Evolutionary conservation across 1,140 invertebrate genomes (phyloP).

Genomic region (Drosophila tropicalis): DNA sequence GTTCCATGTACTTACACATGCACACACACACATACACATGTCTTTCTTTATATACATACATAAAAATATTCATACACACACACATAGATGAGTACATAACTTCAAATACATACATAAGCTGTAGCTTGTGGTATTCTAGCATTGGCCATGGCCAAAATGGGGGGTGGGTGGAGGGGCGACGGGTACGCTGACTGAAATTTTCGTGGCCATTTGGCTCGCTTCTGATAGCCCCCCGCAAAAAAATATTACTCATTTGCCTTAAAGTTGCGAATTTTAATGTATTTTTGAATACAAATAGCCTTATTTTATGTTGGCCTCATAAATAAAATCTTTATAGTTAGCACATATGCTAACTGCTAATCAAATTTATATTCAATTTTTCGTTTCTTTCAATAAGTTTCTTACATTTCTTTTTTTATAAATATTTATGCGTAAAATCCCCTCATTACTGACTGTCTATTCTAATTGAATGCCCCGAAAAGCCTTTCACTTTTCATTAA

Average conservation of each 20-base stretch:
- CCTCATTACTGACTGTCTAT: too few relatives aligned
- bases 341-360: too few relatives aligned
- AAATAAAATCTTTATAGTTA: too few relatives aligned
- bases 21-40: constrained; percentile 34
- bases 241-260: constrained; percentile 2
- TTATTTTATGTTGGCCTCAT: too few relatives aligned
- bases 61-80: background rate
- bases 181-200: background rate
- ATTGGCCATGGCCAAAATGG: background rate
- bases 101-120: constrained; percentile 21
- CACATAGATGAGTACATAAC: constrained; percentile 27
- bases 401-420: too few relatives aligned
- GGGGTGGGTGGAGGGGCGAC: background rate
- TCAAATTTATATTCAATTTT: too few relatives aligned
- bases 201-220: constrained; percentile 4
- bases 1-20: constrained; percentile 23
- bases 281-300: too few relatives aligned
- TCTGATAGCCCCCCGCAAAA: background rate
- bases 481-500: too few relatives aligned
- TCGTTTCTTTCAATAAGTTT: too few relatives aligned
- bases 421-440: background rate
- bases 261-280: background rate
- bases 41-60: constrained; percentile 11
- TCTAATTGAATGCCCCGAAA: too few relatives aligned
- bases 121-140: background rate